phyloP scores from a whole-genome alignment of 2,888 invertebrate genomes.

The Apodemia hepburni region DNA sequence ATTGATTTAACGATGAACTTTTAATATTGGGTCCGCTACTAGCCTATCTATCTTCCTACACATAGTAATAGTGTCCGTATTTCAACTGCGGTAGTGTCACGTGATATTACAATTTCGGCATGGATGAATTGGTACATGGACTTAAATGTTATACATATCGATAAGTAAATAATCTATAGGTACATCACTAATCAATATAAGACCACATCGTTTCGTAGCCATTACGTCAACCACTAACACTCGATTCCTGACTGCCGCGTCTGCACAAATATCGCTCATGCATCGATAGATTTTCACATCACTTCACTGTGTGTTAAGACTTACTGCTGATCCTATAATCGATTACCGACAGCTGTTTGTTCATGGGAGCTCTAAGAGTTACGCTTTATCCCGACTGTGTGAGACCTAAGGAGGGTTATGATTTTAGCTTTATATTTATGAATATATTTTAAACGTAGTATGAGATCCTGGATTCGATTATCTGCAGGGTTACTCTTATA shows the following conservation, averaged over 20 bases:
- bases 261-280: constrained; percentile 26
- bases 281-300: constrained; percentile 23
- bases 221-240: constrained; percentile 27
- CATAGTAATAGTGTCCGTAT: too few species aligned
- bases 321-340: constrained; percentile 16
- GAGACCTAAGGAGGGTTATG: not conserved
- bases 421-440: not conserved
- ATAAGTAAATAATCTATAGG: not conserved
- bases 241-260: constrained; percentile 14
- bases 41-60: too few species aligned
- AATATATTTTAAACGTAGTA: too few species aligned
- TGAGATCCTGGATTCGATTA: too few species aligned
- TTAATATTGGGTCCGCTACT: too few species aligned
- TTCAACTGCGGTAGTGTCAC: too few species aligned
- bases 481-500: too few species aligned
- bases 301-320: constrained; percentile 22
- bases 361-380: constrained; percentile 5
- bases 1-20: too few species aligned
- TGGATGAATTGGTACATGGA: too few species aligned
- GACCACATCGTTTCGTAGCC: constrained; percentile 20
- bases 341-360: constrained; percentile 7
- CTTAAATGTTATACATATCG: not conserved
- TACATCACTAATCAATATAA: constrained; percentile 15
- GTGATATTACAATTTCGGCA: too few species aligned
- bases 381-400: not conserved